Evolutionary conservation across 2,888 invertebrate species (phyloP).

Genomic region (Ectropis crepuscularia): DNA sequence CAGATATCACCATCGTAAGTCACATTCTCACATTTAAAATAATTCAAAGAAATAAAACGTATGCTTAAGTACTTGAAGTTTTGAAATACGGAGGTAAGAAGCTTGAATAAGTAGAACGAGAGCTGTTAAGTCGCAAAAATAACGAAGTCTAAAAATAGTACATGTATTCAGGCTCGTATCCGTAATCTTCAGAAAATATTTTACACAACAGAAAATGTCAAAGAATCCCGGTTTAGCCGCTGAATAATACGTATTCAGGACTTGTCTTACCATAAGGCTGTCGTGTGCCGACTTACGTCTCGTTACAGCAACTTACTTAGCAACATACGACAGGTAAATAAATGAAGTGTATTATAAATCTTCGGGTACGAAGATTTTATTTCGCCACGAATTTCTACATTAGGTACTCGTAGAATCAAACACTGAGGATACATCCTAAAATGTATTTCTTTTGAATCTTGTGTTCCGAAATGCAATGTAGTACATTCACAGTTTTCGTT

Average conservation of each 20-base stretch:
- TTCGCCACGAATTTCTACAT: too few species aligned
- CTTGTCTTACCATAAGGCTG: constrained; percentile 6
- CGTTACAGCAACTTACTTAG: constrained; percentile 4
- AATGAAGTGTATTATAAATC: constrained; percentile 2
- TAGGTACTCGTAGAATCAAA: too few species aligned
- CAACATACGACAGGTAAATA: constrained; percentile 5
- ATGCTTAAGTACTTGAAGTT: too few species aligned
- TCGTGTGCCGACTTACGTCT: constrained; percentile 8
- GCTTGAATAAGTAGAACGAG: too few species aligned
- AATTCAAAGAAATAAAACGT: too few species aligned
- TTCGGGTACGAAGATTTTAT: neutral
- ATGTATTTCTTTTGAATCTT: too few species aligned
- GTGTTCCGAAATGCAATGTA: too few species aligned
- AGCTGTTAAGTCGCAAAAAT: neutral
- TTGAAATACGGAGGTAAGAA: too few species aligned
- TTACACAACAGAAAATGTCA: constrained; percentile 5
- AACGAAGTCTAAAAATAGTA: neutral
- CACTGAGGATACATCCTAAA: too few species aligned
- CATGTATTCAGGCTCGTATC: neutral
- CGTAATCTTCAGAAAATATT: constrained; percentile 1
- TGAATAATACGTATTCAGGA: constrained; percentile 12
- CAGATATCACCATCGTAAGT: too few species aligned
- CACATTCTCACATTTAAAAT: too few species aligned
- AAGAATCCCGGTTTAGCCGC: neutral
- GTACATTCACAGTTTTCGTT: too few species aligned